Base-by-base conservation (phyloP, 2,797 vertebrate genomes). In the Acanthornis magna region DNA sequence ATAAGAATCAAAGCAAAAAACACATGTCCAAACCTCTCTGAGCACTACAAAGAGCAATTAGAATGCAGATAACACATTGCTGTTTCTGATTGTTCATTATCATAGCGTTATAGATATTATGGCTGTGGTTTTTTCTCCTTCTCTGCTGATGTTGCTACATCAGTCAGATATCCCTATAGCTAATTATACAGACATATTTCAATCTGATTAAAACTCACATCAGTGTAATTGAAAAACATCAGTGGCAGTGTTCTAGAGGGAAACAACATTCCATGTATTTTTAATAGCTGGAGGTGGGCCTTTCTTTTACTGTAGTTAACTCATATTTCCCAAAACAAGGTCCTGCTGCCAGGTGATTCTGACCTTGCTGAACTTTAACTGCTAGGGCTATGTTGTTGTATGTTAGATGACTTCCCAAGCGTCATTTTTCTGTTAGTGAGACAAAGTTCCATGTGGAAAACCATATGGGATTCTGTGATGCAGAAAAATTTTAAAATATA, bases 61-160 rank as follows among this genome's bases (percentile, higher is more conserved):
- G 58, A 84, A 85, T 93, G 79, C 82, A 92, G 79, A 92, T 81
- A 93, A 83, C 58, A 70, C 48, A 75, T 38, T 84, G 18, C 51
- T 93, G 40, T 73, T 93, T 91, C 66, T 94, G 93, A 92, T 94
- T 88, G 85, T 89, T 96, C 89, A 88, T 96, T 94, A 94, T 91
- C 40, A 47, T 42, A 94, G 54, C 79, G 94, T 96, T 93, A 93
- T 50, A 89, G 85, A 75, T 70, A 88, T 85, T 88, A 93, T 58
- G 63, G 36, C 42, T 84, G 53, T 30, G 0, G 0, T 48, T 86
- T 94, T 95, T 48, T 40, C 29, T 88, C 22, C 60, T 89, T 60
- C 81, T 92, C 48, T 85, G 76, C 66, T 92, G 75, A 93, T 81
- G 80, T 70, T 73, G 58, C 40, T 86, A 54, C 82, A 93, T 93